Conservation (phyloP, 2,113 vertebrate species). For the Hydrolagus affinis region DNA sequence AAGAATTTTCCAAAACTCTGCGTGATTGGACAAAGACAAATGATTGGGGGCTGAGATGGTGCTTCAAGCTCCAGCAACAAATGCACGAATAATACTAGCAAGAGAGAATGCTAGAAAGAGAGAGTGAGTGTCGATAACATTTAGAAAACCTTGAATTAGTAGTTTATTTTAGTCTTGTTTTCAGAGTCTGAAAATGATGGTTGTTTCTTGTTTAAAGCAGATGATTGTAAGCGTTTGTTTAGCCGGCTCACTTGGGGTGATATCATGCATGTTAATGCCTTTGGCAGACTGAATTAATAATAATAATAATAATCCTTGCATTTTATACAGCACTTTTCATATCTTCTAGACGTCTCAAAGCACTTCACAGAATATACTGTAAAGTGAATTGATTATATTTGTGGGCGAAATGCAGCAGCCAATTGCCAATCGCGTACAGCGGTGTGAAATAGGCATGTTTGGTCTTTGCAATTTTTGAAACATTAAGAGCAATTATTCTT, state of each 20-base stretch:
- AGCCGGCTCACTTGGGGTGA: not conserved
- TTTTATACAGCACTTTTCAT: too few species aligned
- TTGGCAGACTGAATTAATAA: not conserved
- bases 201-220: not conserved
- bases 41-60: too few species aligned
- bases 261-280: not conserved
- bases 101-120: not conserved
- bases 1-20: too few species aligned
- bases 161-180: not conserved
- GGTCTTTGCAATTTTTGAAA: not conserved
- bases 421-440: too few species aligned
- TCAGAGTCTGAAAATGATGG: not conserved
- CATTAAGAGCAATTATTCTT: not conserved
- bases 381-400: too few species aligned
- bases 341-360: too few species aligned
- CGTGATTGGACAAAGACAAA: too few species aligned
- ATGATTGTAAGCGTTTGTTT: not conserved
- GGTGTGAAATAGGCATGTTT: not conserved
- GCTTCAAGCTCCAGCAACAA: not conserved
- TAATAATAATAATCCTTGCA: too few species aligned
- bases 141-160: conserved; percentile 14
- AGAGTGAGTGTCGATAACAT: not conserved
- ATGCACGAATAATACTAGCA: not conserved
- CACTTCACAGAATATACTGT: too few species aligned
- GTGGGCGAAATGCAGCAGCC: too few species aligned